Conservation (phyloP, 2,797 vertebrate species). For the Cossypha polioptera region DNA sequence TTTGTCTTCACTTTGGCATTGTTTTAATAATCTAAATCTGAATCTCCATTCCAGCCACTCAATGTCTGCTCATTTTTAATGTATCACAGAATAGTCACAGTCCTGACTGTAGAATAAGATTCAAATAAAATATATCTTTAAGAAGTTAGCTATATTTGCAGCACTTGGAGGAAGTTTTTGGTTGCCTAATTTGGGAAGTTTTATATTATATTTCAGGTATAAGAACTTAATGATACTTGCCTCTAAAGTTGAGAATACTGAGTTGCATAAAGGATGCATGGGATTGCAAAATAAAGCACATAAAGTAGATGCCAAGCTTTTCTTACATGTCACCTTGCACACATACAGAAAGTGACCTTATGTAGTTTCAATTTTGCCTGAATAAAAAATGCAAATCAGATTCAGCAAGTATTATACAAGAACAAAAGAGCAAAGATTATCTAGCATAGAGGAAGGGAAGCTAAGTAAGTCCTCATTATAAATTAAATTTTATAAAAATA, state of each 20-base stretch:
- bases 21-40: background rate
- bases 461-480: background rate
- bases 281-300: background rate
- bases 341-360: conserved; percentile 24
- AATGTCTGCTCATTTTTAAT: background rate
- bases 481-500: background rate
- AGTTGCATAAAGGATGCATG: background rate
- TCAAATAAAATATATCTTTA: background rate
- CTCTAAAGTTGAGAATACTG: background rate
- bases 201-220: background rate
- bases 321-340: background rate
- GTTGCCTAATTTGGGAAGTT: background rate
- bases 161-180: background rate
- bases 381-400: background rate
- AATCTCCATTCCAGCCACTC: background rate
- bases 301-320: background rate
- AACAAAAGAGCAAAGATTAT: background rate
- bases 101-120: background rate
- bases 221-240: background rate
- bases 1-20: background rate
- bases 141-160: background rate
- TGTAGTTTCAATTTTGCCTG: background rate
- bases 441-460: background rate
- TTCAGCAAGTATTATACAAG: background rate
- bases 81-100: background rate